phyloP scores from a whole-genome alignment of 2,797 vertebrate species.

The Trachurus trachurus region DNA sequence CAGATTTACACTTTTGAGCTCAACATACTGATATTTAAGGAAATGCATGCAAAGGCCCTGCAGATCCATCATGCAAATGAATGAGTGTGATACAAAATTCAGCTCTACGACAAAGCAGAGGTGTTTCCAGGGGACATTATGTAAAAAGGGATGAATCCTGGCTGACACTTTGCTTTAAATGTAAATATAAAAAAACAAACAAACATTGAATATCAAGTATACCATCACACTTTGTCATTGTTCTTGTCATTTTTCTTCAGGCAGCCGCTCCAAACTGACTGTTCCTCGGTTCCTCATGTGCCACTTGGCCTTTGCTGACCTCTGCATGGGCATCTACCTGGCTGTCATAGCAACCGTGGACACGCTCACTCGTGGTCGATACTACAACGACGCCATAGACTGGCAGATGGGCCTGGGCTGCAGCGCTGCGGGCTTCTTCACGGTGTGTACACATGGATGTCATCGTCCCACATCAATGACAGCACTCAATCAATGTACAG shows the following conservation, averaged over 20 bases:
- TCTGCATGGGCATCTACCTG: constrained; percentile 97
- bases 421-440: constrained; percentile 92
- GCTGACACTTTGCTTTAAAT: no score
- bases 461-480: not conserved
- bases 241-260: constrained; percentile 48
- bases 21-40: no score
- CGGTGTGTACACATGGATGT: constrained; percentile 71
- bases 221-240: not conserved
- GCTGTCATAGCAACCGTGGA: constrained; percentile 93
- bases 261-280: constrained; percentile 92
- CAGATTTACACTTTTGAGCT: no score
- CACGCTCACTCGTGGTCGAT: constrained; percentile 89
- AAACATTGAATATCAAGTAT: not conserved
- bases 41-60: no score
- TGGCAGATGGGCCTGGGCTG: constrained; percentile 96
- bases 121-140: no score
- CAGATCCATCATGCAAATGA: no score
- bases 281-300: constrained; percentile 98
- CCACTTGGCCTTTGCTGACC: constrained; percentile 96
- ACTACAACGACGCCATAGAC: constrained; percentile 95
- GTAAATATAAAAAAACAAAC: no score
- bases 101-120: no score
- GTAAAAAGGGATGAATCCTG: no score
- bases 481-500: not conserved
- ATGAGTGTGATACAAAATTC: no score